These are phyloP conservation scores for Falcunculus frontatus DNA, from an alignment of 2,113 vertebrate genomes.

Conservation along the genomic window DNA sequence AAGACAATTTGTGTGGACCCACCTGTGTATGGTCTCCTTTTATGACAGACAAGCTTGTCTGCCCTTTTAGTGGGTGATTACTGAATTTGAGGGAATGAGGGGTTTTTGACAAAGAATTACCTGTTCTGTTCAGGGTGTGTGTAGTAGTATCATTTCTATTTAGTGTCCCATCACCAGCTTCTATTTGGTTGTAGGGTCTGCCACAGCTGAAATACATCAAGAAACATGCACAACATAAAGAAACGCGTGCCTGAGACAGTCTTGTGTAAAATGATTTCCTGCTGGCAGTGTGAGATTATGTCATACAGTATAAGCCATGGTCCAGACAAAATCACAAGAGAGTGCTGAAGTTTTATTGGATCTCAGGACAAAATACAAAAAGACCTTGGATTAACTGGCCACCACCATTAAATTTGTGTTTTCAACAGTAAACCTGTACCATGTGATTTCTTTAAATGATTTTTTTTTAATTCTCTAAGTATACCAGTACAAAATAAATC, in stretches of 20 bases:
- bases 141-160: slow-evolving; percentile 69
- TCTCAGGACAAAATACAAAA: neutral
- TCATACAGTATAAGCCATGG: neutral
- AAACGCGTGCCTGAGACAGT: neutral
- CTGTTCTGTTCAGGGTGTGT: slow-evolving; percentile 75
- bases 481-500: neutral
- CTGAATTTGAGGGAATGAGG: neutral
- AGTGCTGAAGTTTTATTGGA: neutral
- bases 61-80: neutral
- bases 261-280: neutral
- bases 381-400: neutral
- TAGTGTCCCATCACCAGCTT: slow-evolving; percentile 73
- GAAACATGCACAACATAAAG: neutral
- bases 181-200: slow-evolving; percentile 82
- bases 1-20: neutral
- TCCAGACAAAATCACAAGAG: neutral
- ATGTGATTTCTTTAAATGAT: neutral
- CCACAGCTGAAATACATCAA: slow-evolving; percentile 85
- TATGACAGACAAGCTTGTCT: neutral
- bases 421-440: neutral
- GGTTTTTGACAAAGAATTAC: slow-evolving; percentile 64
- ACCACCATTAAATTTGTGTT: neutral
- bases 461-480: neutral
- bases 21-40: neutral
- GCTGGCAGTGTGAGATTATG: neutral